Base-by-base conservation (phyloP, 2,113 vertebrate species). In the Vidua macroura region DNA sequence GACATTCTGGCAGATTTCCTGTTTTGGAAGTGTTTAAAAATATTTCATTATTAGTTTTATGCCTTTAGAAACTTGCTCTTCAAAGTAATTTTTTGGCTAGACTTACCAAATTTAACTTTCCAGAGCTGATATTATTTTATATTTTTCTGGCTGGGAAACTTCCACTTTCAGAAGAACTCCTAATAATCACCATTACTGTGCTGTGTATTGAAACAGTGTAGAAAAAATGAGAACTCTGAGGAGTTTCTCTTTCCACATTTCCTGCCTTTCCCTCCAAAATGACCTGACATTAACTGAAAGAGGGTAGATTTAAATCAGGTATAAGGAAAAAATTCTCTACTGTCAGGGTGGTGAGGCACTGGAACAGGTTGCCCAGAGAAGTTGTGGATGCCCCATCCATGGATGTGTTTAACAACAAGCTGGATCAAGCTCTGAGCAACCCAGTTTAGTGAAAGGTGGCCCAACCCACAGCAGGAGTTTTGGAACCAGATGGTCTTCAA, bases 111-210 rank as follows among this genome's bases (percentile, higher is more conserved):
- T 92, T 74, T 83, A 52, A 24, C 44, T 81, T 67, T 33, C 25
- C 59, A 84, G 31, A 62, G 37, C 1, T 86, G 2, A 86, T 77
- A 89, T 49, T 86, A 11, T 77, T 77, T 90, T 41, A 52, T 37
- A n/a, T 70, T 95, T 90, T 93, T 83, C 72, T 83, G n/a, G 4
- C 11, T 86, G 23, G 63, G 51, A 86, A 92, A 86, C 66, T 95
- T 93, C 48, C 9, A 46, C 43, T 91, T 93, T 64, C 46, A 83
- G 72, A 85, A 94, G 62, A 91, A 66, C 37, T 88, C 85, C 78
- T 41, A 46, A 31, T 77, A 86, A 93, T 90, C 51, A 77, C 15
- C 41, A 66, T 88, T 86, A 69, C 63, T 66, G 49, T 46, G n/a
- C 51, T 81, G 17, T 74, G 18, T 66, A 74, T 53, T 90, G 51